phyloP scores from a whole-genome alignment of 2,888 invertebrate species.

The Cheilosia soror region DNA sequence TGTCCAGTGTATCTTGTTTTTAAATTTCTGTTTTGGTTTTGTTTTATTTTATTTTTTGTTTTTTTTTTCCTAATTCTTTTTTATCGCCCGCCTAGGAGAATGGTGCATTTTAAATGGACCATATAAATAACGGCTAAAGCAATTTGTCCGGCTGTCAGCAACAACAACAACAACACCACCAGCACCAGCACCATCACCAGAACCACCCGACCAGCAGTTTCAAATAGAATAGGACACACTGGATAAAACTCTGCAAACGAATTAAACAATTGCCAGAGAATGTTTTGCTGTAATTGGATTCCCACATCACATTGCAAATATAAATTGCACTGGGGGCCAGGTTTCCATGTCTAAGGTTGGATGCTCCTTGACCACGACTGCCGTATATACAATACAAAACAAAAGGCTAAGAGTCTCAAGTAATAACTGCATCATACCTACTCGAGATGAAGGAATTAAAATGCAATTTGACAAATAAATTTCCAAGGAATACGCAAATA shows the following conservation, averaged over 20 bases:
- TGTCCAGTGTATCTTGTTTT: conserved; percentile 50
- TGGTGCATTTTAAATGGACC: conserved; percentile 71
- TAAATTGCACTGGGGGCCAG: conserved; percentile 37
- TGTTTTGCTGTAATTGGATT: conserved; percentile 73
- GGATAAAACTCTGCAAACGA: conserved; percentile 58
- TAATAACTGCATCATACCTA: conserved; percentile 70
- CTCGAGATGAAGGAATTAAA: conserved; percentile 61
- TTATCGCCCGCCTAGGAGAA: conserved; percentile 63
- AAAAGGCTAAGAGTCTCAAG: conserved; percentile 38
- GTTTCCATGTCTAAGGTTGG: conserved; percentile 20
- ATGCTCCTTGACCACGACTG: conserved; percentile 10
- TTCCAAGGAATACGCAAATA: conserved; percentile 48
- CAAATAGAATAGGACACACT: conserved; percentile 35
- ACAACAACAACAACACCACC: conserved; percentile 54
- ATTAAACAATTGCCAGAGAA: conserved; percentile 74
- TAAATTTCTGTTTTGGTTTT: conserved; percentile 24
- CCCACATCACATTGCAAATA: conserved; percentile 62
- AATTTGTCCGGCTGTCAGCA: conserved; percentile 73
- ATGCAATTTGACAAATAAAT: conserved; percentile 70
- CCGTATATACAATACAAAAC: conserved; percentile 6
- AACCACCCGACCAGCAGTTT: conserved; percentile 10
- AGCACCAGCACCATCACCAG: conserved; percentile 30
- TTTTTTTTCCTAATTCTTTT: conserved; percentile 65
- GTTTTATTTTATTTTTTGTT: conserved; percentile 12
- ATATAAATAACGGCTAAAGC: conserved; percentile 73